Base-by-base conservation (phyloP, 2,888 invertebrate species). In the Lepas anatifera region DNA sequence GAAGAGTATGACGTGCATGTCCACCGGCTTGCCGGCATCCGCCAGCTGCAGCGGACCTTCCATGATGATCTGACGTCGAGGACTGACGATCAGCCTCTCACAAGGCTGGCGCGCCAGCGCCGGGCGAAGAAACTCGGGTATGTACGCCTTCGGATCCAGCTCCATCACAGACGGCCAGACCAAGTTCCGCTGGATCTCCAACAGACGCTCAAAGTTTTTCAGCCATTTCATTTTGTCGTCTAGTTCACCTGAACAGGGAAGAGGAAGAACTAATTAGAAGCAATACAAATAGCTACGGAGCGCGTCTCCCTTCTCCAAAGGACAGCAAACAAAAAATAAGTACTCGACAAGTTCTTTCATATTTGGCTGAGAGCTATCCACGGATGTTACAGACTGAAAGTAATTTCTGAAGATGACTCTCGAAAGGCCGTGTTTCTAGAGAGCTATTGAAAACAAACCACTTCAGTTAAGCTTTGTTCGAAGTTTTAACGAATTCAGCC, bases 151-250 rank as follows among this genome's bases (percentile, higher is more conserved):
- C 1, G 85, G 83, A 74, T 86, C 86, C 72, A 86, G 77, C 74
- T 86, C 86, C 52, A 81, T 78, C 35, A 86, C 82, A 2, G 84
- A 80, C 16, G 85, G 86, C 86, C 86, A 86, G 7, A 84, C 80
- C 66, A 86, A 81, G 76, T 84, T 85, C 66, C 83, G 80, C 75
- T 86, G 85, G 66, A 86, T 84, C 76, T 85, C 85, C 74, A 86
- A 82, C 0, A 86, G 80, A 29, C 85, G 78, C 75, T 86, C 86
- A 77, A 85, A 86, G 76, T 86, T 86, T 76, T 85, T 85, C 71
- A 86, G 78, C 86, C 86, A 86, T 75, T 84, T 83, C 81, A 86
- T 85, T 75, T 85, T 85, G 75, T 85, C 85, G 76, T 86, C 86
- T 70, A 86, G 80, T 73, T 85, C 84, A 72, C 84, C 85, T 85